A percentile compares a stretch with the other conserved stretches of the same genome.
Conservation (phyloP, 2,797 vertebrate genomes). For the Oreonectes daqikongensis region DNA sequence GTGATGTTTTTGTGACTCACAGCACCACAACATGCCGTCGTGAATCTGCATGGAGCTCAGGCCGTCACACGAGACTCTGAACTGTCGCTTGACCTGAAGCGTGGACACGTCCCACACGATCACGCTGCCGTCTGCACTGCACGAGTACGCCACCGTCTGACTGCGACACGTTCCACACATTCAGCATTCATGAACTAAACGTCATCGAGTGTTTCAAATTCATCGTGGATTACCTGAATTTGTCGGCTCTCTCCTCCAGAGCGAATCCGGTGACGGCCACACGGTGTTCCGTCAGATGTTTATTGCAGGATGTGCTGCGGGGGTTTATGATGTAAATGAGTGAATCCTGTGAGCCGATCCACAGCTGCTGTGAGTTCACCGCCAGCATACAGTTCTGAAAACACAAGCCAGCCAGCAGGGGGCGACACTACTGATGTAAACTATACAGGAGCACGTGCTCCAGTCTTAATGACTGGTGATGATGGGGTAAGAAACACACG, state of each 20-base stretch:
- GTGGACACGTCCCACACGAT: conserved; percentile 88
- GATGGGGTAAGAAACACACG: background rate
- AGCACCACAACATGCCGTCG: conserved; percentile 83
- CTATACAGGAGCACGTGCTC: too few species aligned
- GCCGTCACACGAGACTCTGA: conserved; percentile 77
- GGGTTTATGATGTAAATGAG: conserved; percentile 93
- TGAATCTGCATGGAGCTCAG: conserved; percentile 80
- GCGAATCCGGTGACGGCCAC: conserved; percentile 83
- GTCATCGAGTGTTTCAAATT: background rate
- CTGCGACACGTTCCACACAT: conserved; percentile 46
- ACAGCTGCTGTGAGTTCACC: conserved; percentile 89
- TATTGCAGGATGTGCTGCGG: conserved; percentile 93
- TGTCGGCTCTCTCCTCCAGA: conserved; percentile 68
- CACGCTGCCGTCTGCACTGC: conserved; percentile 88
- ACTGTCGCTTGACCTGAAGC: conserved; percentile 79
- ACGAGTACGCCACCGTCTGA: conserved; percentile 85
- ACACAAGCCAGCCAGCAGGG: conserved; percentile 54
- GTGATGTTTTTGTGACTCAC: conserved; percentile 76
- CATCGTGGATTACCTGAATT: conserved; percentile 73
- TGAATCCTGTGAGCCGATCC: conserved; percentile 92
- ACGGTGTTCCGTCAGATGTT: conserved; percentile 92
- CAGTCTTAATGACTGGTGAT: too few species aligned
- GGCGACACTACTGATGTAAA: too few species aligned
- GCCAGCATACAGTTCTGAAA: conserved; percentile 90
- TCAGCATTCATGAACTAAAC: background rate